Conservation (phyloP, 2,888 invertebrate species). For the Cerastis rubricosa region DNA sequence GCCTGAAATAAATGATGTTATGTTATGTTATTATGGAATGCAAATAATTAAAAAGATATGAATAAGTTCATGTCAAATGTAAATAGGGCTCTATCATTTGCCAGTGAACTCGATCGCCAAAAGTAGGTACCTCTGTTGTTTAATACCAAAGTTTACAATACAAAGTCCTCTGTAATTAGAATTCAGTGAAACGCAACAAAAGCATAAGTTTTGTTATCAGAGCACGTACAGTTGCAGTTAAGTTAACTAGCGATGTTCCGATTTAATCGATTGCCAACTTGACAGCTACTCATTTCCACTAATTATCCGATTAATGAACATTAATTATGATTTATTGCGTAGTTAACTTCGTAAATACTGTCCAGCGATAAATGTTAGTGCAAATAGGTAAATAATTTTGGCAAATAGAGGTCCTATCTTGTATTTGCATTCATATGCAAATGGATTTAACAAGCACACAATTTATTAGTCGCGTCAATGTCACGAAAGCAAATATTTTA, state of each 20-base stretch:
- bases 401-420: constrained; percentile 7
- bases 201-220: constrained; percentile 45
- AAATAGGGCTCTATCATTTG: background rate
- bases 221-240: constrained; percentile 45
- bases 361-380: constrained; percentile 21
- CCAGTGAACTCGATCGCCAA: background rate
- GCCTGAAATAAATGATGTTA: no score
- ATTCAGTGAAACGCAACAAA: constrained; percentile 40
- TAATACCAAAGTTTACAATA: constrained; percentile 1
- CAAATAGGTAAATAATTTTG: constrained; percentile 19
- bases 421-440: constrained; percentile 31
- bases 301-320: constrained; percentile 47
- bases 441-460: constrained; percentile 15
- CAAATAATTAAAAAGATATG: no score
- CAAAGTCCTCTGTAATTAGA: constrained; percentile 17
- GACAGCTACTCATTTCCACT: constrained; percentile 29
- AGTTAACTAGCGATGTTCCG: constrained; percentile 21
- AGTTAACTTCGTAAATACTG: constrained; percentile 9
- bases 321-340: constrained; percentile 18
- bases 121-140: background rate
- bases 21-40: no score
- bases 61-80: background rate
- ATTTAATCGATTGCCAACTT: constrained; percentile 46
- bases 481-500: constrained; percentile 18
- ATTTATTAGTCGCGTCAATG: constrained; percentile 11